Percentiles rank a stretch among this genome's conserved stretches.
phyloP scores from a whole-genome alignment of 2,113 vertebrate species.

The Apodemus speciosus region DNA sequence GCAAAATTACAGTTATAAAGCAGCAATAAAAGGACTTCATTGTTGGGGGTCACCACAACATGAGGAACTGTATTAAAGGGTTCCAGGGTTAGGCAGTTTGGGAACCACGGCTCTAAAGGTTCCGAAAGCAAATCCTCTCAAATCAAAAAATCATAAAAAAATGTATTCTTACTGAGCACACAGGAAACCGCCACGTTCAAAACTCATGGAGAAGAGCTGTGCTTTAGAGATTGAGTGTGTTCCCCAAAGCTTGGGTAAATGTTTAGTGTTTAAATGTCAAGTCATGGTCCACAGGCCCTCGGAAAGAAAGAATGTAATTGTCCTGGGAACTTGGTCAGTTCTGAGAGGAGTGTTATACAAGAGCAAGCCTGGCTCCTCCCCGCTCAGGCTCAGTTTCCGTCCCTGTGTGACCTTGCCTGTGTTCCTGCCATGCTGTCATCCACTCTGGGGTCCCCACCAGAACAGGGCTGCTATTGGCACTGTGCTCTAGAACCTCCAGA shows the following conservation, averaged over 20 bases:
- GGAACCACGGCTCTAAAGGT: neutral
- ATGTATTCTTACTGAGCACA: neutral
- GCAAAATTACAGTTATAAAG: neutral
- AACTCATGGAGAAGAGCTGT: neutral
- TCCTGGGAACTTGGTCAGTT: too few relatives aligned
- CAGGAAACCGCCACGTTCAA: too few relatives aligned
- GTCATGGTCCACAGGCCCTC: neutral
- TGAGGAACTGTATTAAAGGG: neutral
- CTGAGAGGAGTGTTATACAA: neutral
- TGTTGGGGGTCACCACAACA: neutral
- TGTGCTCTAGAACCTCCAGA: neutral
- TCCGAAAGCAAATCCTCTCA: too few relatives aligned
- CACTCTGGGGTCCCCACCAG: neutral
- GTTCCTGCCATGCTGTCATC: too few relatives aligned
- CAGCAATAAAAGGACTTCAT: neutral
- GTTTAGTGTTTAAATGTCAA: neutral
- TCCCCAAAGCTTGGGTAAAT: neutral
- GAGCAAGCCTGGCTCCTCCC: neutral
- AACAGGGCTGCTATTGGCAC: neutral
- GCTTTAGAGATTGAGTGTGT: neutral
- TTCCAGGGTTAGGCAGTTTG: neutral
- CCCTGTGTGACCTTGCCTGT: neutral
- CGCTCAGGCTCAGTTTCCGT: neutral
- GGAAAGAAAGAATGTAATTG: neutral
- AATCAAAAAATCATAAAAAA: neutral